phyloP scores from a whole-genome alignment of 2,113 vertebrate genomes.

The Platysternon megacephalum region DNA sequence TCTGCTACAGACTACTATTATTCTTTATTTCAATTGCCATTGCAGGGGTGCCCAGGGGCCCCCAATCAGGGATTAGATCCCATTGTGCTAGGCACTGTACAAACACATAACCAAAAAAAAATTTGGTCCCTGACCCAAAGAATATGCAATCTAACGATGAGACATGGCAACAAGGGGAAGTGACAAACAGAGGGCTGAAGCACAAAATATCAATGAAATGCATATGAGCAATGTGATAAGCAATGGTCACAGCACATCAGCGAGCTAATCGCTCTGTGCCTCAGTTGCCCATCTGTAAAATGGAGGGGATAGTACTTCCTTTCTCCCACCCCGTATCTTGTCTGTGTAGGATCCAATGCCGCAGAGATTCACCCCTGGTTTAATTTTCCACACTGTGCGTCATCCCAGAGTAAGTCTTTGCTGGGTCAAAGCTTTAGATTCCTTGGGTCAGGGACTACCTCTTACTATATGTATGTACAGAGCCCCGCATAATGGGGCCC shows the following conservation, averaged over 20 bases:
- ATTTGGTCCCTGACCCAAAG: neutral
- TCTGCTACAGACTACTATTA: neutral
- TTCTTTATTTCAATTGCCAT: neutral
- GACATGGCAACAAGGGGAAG: neutral
- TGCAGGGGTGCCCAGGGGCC: neutral
- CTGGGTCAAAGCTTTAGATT: neutral
- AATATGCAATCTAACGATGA: neutral
- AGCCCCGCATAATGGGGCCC: neutral
- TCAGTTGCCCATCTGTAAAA: neutral
- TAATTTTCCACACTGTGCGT: neutral
- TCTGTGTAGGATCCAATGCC: neutral
- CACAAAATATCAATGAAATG: neutral
- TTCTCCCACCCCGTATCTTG: neutral
- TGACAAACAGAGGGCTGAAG: neutral
- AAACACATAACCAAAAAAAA: neutral
- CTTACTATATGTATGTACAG: neutral
- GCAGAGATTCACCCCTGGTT: neutral
- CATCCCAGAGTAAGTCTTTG: neutral
- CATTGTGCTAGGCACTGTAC: neutral
- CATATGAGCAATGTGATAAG: neutral
- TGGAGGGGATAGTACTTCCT: neutral
- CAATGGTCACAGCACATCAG: neutral
- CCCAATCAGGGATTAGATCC: neutral
- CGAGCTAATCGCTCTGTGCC: neutral
- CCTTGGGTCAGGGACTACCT: neutral